Evolutionary conservation across 92 coral and sea anemone species (phyloP), one percentile per base, ranked within the genome.

Genomic region (Phymanthus crucifer): DNA sequence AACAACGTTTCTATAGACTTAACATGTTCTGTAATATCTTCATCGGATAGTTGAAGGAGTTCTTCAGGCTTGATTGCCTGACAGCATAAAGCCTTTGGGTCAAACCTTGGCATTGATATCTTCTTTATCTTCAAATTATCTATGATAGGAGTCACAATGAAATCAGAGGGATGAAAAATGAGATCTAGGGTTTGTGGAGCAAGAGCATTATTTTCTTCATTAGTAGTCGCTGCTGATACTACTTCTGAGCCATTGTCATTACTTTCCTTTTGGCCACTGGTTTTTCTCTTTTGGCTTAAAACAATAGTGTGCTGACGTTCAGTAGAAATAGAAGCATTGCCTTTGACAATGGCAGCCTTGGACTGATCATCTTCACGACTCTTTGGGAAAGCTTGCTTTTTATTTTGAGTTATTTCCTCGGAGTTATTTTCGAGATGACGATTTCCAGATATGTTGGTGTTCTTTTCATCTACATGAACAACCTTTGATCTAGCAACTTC

Each of bases 71-170:
- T 96, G 14, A 96, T 78, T 17, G 94, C 86, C 32, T 89, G 87
- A 67, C 94, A 91, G 46, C 94, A 95, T 68, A 96, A 48, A 1
- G 99, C 88, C 75, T 93, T 96, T 18, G 97, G 64, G 77, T 96
- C 99, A 90, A 90, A 96, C 83, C 94, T 93, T 4, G 98, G 94
- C 29, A 85, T 45, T n/a, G 85, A 48, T 33, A 87, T 45, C 75
- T 93, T 96, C 86, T 93, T 93, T 45, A 93, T 93, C 69, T 86
- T 93, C n/a, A 92, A 90, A 76, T 96, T 96, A 83, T 96, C 97
- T 33, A 87, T 89, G 66, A 96, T 96, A n/a, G 99, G 94, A 33
- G 95, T 73, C 6, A 93, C 98, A 18, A 83, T 38, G 52, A 91
- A 96, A 79, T 96, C 99, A 16, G 99, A 93, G 24, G 93, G 85